Base-by-base conservation (phyloP, 2,797 vertebrate genomes). In the Potorous gilbertii region DNA sequence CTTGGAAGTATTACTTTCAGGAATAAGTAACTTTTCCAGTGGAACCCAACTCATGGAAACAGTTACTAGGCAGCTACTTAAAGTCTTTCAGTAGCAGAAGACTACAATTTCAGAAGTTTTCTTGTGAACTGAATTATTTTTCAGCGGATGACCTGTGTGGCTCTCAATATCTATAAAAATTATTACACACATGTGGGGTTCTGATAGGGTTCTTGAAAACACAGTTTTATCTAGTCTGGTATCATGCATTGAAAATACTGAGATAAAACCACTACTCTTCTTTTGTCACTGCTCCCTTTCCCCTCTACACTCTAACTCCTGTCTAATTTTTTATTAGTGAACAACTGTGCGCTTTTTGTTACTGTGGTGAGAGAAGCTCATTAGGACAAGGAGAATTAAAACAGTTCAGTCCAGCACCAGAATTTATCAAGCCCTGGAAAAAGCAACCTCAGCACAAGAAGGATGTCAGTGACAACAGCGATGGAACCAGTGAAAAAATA, bases 341-440 rank as follows among this genome's bases (percentile, higher is more conserved):
- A 98, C 99, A 98, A 98, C 99, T 99, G 98, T 99, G 99, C 98
- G 99, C 99, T 98, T 99, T 99, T 98, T 99, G 99, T 99, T 99
- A 99, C 98, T 99, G 99, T 97, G 99, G 99, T 98, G 99, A 99
- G 97, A 99, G 99, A 96, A 99, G 99, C 98, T 99, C 99, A 96
- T 99, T 99, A 98, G 99, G 99, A 98, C 99, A 99, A 99, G 99
- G 99, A 97, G 99, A 99, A 96, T 98, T 99, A 97, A 99, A 98
- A 98, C 99, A 98, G 95, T 99, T 99, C 98, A 98, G 98, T 98
- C 98, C 99, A 97, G 99, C 99, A 40, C 99, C 99, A 97, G 99
- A 98, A 97, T 98, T 99, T 92, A 96, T 98, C 97, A 97, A 98
- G 95, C 98, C 98, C 0, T 98, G 99, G 98, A 98, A 98, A 97